Evolutionary conservation across 1,140 invertebrate species (phyloP), one percentile per base, ranked within the genome.

Genomic region (Drosophila albomicans): DNA sequence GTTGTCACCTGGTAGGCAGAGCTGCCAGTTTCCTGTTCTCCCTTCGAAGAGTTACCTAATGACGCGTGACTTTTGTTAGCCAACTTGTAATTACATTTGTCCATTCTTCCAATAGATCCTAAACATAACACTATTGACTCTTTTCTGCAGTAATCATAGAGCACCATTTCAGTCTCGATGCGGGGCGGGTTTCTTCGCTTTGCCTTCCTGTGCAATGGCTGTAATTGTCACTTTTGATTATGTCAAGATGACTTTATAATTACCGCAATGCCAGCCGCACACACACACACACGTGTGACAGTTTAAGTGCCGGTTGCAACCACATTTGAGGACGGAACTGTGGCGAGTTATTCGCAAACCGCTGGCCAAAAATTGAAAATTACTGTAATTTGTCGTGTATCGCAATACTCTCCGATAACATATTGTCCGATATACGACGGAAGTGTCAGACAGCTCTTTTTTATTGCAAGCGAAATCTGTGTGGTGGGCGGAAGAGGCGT

Each of bases 141-240:
- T 76, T 78, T 7, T 7, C 32, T 80, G 32, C 59, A 43, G 51
- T 68, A 85, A 85, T 85, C 82, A 85, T 81, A 80, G 68, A 68
- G 72, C 61, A 61, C 57, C 51, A 20, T 20, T 20, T 30, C 20
- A 46, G 6, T 41, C 8, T 0, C n/a, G 3, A 7, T 20, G 28
- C 10, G 51, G 25, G 49, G 45, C 25, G 48, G 48, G 16, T 46
- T 51, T 8, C 15, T 38, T 45, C 45, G 43, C 41, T 57, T 57
- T 64, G 68, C 56, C 76, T 82, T 84, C 81, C 79, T 91, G 86
- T 79, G 78, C 89, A 87, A 84, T 91, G 81, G 74, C 67, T 90
- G 89, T 91, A 86, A 91, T 91, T 91, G 89, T 91, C 89, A 91
- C 89, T 91, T 91, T 86, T 91, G 89, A 91, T 91, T 91, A 91